phyloP scores from a whole-genome alignment of 1,140 invertebrate genomes.

The Macrotrachela quadricornifera region DNA sequence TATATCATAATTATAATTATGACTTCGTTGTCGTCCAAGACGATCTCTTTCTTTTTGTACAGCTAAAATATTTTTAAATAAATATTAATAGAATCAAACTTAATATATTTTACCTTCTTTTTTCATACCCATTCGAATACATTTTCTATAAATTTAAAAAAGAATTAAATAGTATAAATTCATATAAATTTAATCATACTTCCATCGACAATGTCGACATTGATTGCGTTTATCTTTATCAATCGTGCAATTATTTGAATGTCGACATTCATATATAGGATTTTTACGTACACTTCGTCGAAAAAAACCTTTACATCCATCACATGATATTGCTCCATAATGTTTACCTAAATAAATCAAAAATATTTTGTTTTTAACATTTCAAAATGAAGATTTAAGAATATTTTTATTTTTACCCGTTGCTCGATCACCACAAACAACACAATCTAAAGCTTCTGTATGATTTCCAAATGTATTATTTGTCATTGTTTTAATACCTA shows the following conservation, averaged over 20 bases:
- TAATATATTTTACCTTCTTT: conserved; percentile 55
- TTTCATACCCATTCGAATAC: conserved; percentile 90
- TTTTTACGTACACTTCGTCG: conserved; percentile 59
- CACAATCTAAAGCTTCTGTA: neutral
- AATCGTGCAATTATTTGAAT: conserved; percentile 73
- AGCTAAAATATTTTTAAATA: conserved; percentile 43
- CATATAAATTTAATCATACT: conserved; percentile 15
- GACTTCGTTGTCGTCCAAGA: conserved; percentile 47
- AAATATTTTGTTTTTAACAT: neutral
- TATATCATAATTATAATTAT: too few relatives aligned
- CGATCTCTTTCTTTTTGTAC: conserved; percentile 93
- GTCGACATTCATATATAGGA: conserved; percentile 83
- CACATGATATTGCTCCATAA: conserved; percentile 88
- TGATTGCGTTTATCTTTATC: conserved; percentile 95
- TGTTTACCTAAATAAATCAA: conserved; percentile 57
- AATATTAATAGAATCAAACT: neutral
- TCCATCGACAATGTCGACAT: conserved; percentile 76
- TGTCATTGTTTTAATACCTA: too few relatives aligned
- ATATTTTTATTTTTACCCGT: neutral
- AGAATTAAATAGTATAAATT: too few relatives aligned
- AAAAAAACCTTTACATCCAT: conserved; percentile 73
- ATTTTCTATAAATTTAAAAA: conserved; percentile 38
- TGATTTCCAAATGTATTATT: too few relatives aligned
- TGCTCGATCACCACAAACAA: conserved; percentile 6
- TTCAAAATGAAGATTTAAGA: neutral